Conservation (phyloP, 2,888 invertebrate species). For the Doris montereyensis region DNA sequence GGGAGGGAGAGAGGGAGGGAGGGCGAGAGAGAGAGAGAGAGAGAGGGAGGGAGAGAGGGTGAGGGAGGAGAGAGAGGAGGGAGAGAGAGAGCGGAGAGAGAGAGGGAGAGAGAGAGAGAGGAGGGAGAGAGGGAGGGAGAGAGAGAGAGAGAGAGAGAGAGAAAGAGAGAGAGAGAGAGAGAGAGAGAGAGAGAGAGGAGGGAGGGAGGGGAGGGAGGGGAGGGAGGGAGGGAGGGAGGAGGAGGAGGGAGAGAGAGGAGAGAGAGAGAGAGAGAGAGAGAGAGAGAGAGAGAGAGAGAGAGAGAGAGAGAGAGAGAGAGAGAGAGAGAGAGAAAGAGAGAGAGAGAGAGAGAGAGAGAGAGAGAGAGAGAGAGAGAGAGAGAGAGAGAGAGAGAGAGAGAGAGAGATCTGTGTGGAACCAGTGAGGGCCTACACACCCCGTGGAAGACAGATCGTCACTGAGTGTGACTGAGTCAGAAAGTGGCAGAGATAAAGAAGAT, state of each 20-base stretch:
- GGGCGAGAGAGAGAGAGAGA: too few species aligned
- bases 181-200: slow-evolving; percentile 11
- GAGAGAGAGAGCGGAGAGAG: too few species aligned
- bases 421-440: too few species aligned
- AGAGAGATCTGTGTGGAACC: too few species aligned
- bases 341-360: background rate
- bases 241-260: background rate
- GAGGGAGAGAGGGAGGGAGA: background rate
- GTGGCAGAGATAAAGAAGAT: too few species aligned
- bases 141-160: slow-evolving; percentile 8
- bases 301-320: background rate
- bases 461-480: too few species aligned
- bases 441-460: too few species aligned
- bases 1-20: too few species aligned
- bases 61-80: background rate
- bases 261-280: background rate
- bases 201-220: background rate
- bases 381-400: slow-evolving; percentile 2
- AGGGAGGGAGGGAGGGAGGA: background rate
- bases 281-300: background rate
- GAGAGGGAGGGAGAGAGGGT: background rate
- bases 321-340: background rate
- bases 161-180: slow-evolving; percentile 3
- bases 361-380: background rate
- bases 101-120: background rate